Evolutionary conservation across 2,113 vertebrate species (phyloP), one percentile per base, ranked within the genome.

Genomic region (Hippocampus barbouri): DNA sequence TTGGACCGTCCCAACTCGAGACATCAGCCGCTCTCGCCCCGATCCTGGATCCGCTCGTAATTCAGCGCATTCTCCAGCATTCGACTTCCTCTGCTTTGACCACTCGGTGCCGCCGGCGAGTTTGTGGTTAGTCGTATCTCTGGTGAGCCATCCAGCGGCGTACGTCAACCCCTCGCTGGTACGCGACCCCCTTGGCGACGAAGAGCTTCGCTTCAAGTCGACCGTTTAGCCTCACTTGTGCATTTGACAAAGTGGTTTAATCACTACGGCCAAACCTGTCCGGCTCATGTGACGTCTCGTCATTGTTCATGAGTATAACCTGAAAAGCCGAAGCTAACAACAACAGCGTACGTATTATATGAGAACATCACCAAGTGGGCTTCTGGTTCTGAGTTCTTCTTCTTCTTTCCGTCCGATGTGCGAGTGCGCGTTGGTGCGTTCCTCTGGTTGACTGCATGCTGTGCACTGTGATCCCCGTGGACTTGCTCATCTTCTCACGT

Each of bases 281-380:
- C 16, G 15, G 47, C 5, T 15, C 15, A 49, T 6, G 14, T 49
- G 16, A 18, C 15, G 47, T 49, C 15, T 18, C 0, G 47, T 49
- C 47, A 49, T 49, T 18, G 18, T 49, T 38, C 16, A 18, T 49
- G 43, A 49, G 51, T 21, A 9, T 53, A 7, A 53, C 20, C 51
- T 9, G 20, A 53, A n/a, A 21, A 2, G 12, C 20, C 6, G 12
- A 53, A 53, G 51, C 51, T 53, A 20, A 53, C 18, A 51, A 27
- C 56, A 12, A 56, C 54, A 23, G n/a, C 23, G n/a, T 57, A 14
- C 14, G 11, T 59, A 14, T 25, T 59, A 10, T 59, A 34, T 64
- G n/a, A 90, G 89, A 87, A 89, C 85, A 86, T 90, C 83, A 90
- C 85, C 78, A 89, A 90, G 85, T 90, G 87, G 85, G 84, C 80